phyloP scores from a whole-genome alignment of 2,113 vertebrate species.

The Nycticebus coucang region DNA sequence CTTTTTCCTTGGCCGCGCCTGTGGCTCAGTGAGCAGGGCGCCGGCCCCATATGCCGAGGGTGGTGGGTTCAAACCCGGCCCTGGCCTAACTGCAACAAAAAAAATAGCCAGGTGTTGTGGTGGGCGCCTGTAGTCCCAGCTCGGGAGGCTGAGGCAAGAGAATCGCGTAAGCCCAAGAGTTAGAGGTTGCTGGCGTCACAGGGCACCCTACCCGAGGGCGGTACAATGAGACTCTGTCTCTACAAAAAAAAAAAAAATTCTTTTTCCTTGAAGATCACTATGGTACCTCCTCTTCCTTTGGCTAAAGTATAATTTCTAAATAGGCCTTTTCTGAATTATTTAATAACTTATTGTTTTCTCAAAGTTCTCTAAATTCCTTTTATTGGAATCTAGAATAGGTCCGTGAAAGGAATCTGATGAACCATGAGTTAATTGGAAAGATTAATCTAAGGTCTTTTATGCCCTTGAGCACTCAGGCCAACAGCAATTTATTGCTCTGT shows the following conservation, averaged over 20 bases:
- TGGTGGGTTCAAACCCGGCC: no score
- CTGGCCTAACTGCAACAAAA: no score
- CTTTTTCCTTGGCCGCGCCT: constrained; percentile 22
- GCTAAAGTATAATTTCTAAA: constrained; percentile 42
- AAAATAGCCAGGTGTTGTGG: no score
- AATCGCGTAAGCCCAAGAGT: no score
- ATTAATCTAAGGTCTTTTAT: not conserved
- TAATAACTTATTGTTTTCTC: constrained; percentile 3
- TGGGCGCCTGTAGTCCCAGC: no score
- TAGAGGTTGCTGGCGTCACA: no score
- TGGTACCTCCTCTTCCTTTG: not conserved
- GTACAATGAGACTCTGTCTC: no score
- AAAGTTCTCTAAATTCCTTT: constrained; percentile 39
- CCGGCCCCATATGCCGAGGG: no score
- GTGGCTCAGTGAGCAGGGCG: no score
- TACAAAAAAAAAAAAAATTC: no score
- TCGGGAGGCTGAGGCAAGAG: no score
- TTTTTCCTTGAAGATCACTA: constrained; percentile 23
- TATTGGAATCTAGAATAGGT: not conserved
- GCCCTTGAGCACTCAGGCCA: not conserved
- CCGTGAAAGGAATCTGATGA: not conserved
- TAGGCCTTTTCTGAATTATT: constrained; percentile 42
- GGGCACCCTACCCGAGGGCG: no score
- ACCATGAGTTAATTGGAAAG: not conserved
- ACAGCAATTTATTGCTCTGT: constrained; percentile 17